Evolutionary conservation across 37 sponge, comb jelly and placozoan genomes (phyloP).

Genomic region (Cladorhizidae sp.): DNA sequence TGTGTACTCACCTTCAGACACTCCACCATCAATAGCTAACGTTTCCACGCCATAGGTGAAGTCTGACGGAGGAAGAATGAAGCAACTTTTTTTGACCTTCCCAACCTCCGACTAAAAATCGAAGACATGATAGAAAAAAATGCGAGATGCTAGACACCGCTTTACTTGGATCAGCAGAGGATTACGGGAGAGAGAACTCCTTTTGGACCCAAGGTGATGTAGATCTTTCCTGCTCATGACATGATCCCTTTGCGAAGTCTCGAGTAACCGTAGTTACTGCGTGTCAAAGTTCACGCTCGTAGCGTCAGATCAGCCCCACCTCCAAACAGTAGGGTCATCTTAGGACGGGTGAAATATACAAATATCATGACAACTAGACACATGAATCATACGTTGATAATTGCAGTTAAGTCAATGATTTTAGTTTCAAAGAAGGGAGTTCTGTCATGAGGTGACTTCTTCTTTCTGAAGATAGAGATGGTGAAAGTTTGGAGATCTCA

Average conservation of each 20-base stretch:
- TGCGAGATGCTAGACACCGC: neutral
- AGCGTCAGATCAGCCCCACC: too few relatives aligned
- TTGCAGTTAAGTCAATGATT: neutral
- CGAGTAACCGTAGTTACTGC: too few relatives aligned
- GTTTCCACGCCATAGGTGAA: conserved; percentile 83
- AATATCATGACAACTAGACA: neutral
- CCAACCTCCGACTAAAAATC: conserved; percentile 68
- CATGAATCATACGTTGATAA: neutral
- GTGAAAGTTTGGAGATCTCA: neutral
- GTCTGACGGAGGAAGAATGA: conserved; percentile 71
- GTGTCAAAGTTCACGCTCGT: too few relatives aligned
- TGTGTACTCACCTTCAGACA: conserved; percentile 50
- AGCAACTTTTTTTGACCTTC: conserved; percentile 45
- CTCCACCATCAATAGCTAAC: conserved; percentile 71
- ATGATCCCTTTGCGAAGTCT: too few relatives aligned
- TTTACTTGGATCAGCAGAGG: conserved; percentile 63
- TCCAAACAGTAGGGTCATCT: too few relatives aligned
- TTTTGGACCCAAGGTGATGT: conserved; percentile 54
- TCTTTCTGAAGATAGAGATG: neutral
- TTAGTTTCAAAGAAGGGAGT: neutral
- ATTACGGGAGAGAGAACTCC: conserved; percentile 56
- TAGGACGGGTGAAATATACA: neutral
- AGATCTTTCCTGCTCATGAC: conserved; percentile 65
- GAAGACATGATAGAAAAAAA: neutral
- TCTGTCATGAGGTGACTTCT: too few relatives aligned